These are phyloP conservation scores for Sula dactylatra DNA, from an alignment of 2,113 vertebrate species.

Conservation along the genomic window DNA sequence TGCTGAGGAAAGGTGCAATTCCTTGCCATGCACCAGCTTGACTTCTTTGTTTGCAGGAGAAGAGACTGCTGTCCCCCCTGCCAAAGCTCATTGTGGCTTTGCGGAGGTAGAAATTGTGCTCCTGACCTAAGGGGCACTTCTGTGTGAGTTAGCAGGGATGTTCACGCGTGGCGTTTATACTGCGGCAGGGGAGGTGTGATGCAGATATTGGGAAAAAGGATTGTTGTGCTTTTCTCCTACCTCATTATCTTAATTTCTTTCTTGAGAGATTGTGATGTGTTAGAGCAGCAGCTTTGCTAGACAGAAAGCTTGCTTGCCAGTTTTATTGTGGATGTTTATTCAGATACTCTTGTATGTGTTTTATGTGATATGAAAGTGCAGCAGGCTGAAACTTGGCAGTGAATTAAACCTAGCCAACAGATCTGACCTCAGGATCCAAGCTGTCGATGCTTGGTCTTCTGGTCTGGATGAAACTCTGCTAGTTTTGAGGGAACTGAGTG, in stretches of 20 bases:
- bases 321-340: not conserved
- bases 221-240: not conserved
- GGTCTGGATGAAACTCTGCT: not conserved
- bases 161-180: fast-evolving
- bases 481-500: not conserved
- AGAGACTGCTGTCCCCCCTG: not conserved
- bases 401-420: not conserved
- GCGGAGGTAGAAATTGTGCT: not conserved
- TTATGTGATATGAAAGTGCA: not conserved
- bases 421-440: not conserved
- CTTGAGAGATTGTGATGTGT: not conserved
- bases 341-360: not conserved
- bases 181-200: not conserved
- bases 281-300: not conserved
- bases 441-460: not conserved
- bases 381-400: not conserved
- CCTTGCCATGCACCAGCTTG: not conserved
- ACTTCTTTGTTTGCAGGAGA: not conserved
- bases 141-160: not conserved
- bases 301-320: not conserved
- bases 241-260: not conserved
- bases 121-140: not conserved
- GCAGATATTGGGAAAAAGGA: not conserved
- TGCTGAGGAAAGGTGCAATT: not conserved
- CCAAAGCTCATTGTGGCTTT: not conserved